phyloP scores from a whole-genome alignment of 2,113 vertebrate species.

The Tachycineta bicolor region DNA sequence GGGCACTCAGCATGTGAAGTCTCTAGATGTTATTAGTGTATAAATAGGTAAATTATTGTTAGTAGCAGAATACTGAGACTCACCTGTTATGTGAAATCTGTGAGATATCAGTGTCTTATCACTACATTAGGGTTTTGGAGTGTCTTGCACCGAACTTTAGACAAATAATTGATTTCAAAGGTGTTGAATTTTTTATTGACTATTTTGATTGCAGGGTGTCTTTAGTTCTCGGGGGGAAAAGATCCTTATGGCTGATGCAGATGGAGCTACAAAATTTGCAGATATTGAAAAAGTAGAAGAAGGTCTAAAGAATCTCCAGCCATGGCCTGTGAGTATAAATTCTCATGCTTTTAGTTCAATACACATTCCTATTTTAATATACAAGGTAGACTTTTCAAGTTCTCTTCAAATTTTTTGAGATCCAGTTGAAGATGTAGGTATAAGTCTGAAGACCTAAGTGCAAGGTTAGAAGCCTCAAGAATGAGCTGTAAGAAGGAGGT shows the following conservation, averaged over 20 bases:
- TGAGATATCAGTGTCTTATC: not conserved
- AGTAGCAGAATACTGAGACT: not conserved
- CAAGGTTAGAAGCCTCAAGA: not conserved
- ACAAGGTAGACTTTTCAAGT: not conserved
- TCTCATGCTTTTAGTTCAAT: not conserved
- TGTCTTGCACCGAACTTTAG: not conserved
- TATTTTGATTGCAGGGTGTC: constrained; percentile 79
- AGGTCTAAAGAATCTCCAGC: constrained; percentile 79
- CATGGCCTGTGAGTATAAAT: constrained; percentile 83
- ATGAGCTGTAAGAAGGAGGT: not conserved
- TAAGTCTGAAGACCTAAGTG: not conserved
- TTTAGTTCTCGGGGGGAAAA: constrained; percentile 85
- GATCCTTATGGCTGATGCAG: constrained; percentile 96
- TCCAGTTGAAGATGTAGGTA: not conserved
- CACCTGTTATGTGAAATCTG: not conserved
- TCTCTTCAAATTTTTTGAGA: not conserved
- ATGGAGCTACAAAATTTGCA: constrained; percentile 94
- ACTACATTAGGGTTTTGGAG: not conserved
- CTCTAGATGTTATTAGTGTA: not conserved
- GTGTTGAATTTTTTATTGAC: not conserved
- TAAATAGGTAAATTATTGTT: not conserved
- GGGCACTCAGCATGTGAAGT: not conserved
- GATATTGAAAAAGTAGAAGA: constrained; percentile 92
- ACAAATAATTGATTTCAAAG: not conserved
- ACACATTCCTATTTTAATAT: not conserved